These are phyloP conservation scores for Synanthedon vespiformis DNA, from an alignment of 2,888 invertebrate species.

Conservation along the genomic window DNA sequence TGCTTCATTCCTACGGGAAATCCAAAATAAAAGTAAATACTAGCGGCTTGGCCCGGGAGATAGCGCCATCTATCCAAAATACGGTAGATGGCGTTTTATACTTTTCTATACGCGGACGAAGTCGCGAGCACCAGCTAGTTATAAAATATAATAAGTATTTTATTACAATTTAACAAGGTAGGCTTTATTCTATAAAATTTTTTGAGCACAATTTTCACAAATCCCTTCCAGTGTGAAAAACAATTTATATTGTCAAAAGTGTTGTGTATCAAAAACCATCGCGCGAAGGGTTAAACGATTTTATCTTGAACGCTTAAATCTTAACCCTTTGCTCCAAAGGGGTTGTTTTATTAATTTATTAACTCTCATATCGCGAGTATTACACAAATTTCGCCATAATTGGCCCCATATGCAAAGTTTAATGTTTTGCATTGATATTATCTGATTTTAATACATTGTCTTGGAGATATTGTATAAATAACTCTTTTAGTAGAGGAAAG, in stretches of 20 bases:
- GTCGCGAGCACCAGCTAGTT: too few relatives aligned
- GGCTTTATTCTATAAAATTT: too few relatives aligned
- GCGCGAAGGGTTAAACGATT: conserved; percentile 21
- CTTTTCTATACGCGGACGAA: too few relatives aligned
- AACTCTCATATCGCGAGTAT: conserved; percentile 47
- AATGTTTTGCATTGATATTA: conserved; percentile 49
- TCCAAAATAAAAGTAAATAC: too few relatives aligned
- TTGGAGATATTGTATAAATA: conserved; percentile 10
- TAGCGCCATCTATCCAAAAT: too few relatives aligned
- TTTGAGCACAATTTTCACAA: too few relatives aligned
- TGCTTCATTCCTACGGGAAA: too few relatives aligned
- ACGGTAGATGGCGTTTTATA: too few relatives aligned
- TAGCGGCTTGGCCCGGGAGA: too few relatives aligned
- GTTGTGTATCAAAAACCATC: neutral
- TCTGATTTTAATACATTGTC: conserved; percentile 51
- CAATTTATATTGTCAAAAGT: neutral
- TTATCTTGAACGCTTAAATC: conserved; percentile 46
- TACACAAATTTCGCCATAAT: conserved; percentile 52
- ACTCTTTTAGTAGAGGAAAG: neutral
- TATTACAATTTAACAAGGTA: too few relatives aligned
- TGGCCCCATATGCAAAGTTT: conserved; percentile 64
- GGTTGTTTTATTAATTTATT: conserved; percentile 68
- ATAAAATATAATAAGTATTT: too few relatives aligned
- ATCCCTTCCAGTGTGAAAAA: neutral
- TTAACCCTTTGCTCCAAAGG: conserved; percentile 46